These are phyloP conservation scores for Varecia variegata DNA, from an alignment of 2,797 vertebrate genomes.

Conservation along the genomic window DNA sequence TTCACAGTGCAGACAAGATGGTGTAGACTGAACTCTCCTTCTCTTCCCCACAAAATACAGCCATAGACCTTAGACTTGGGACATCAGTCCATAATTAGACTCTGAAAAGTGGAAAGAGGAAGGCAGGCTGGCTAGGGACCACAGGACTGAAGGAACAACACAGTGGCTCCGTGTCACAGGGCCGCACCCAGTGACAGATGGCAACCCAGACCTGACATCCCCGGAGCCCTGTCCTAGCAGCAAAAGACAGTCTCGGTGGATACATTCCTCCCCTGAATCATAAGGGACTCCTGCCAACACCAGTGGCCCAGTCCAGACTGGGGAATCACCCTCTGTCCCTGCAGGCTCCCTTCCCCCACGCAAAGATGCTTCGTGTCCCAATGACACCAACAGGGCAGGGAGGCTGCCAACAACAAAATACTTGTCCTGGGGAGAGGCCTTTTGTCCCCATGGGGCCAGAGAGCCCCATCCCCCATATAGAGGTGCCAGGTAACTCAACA, in stretches of 20 bases:
- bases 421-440: background rate
- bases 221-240: background rate
- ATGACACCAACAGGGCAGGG: too few relatives aligned
- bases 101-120: background rate
- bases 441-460: background rate
- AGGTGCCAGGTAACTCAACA: background rate
- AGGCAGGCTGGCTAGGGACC: background rate
- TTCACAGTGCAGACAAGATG: too few relatives aligned
- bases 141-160: background rate
- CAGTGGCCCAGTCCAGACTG: background rate
- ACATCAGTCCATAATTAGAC: background rate
- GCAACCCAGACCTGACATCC: background rate
- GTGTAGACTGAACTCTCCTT: background rate
- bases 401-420: background rate
- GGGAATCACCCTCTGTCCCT: background rate
- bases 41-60: background rate
- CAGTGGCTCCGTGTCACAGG: background rate
- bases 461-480: background rate
- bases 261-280: background rate
- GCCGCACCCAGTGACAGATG: background rate
- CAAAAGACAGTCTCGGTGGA: background rate
- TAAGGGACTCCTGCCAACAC: too few relatives aligned
- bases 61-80: background rate
- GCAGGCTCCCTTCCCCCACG: too few relatives aligned
- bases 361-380: background rate